A percentile compares a stretch with the other conserved stretches of the same genome.
Evolutionary conservation across 2,113 vertebrate species (phyloP).

Genomic region (Artemisiospiza belli): DNA sequence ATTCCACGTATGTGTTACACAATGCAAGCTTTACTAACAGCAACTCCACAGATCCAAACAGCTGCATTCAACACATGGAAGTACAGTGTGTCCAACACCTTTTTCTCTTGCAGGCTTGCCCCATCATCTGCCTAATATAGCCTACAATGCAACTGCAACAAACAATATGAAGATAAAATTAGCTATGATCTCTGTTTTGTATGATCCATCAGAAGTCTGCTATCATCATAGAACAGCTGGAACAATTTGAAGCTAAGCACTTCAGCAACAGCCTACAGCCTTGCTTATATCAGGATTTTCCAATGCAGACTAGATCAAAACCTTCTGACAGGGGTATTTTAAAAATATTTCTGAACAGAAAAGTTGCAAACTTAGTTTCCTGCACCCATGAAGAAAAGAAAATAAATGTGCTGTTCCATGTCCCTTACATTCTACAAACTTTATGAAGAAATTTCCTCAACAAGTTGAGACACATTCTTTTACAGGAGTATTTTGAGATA

Average conservation of each 20-base stretch:
- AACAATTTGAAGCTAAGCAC: slow-evolving; percentile 44
- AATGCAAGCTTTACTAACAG: neutral
- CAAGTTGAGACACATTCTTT: neutral
- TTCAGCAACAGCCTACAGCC: slow-evolving; percentile 33
- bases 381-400: neutral
- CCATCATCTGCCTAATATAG: neutral
- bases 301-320: slow-evolving; percentile 41
- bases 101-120: neutral
- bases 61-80: neutral
- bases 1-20: neutral
- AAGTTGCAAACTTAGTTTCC: neutral
- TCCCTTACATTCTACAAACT: neutral
- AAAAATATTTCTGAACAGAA: slow-evolving; percentile 21
- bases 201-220: slow-evolving; percentile 53
- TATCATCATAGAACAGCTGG: slow-evolving; percentile 63
- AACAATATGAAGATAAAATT: slow-evolving; percentile 57
- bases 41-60: neutral
- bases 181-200: slow-evolving; percentile 18
- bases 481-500: neutral
- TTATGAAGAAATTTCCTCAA: neutral
- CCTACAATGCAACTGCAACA: slow-evolving; percentile 7
- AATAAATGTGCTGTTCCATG: neutral
- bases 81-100: neutral
- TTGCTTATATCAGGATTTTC: slow-evolving; percentile 58
- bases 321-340: slow-evolving; percentile 1